A percentile compares a stretch with the other conserved stretches of the same genome.
These are phyloP conservation scores for Ecliptopera silaceata DNA, from an alignment of 2,888 invertebrate genomes.

Conservation along the genomic window DNA sequence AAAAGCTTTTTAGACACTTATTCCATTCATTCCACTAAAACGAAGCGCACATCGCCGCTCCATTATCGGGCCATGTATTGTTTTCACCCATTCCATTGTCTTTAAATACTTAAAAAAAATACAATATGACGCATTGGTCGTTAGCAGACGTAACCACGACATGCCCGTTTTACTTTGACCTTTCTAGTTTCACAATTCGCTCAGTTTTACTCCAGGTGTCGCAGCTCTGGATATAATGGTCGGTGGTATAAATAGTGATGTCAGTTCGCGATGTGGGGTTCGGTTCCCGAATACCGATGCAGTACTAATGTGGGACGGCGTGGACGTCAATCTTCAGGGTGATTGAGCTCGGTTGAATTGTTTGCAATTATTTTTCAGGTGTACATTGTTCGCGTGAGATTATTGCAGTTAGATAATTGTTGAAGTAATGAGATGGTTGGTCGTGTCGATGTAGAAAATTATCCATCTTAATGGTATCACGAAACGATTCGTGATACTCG, in stretches of 20 bases:
- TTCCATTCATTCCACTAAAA: slow-evolving; percentile 1
- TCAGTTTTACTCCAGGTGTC: slow-evolving; percentile 48
- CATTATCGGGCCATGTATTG: slow-evolving; percentile 11
- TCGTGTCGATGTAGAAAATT: too few relatives aligned
- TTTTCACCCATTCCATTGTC: slow-evolving; percentile 46
- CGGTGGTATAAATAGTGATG: slow-evolving; percentile 69
- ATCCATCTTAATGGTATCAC: too few relatives aligned
- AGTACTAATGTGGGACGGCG: slow-evolving; percentile 66
- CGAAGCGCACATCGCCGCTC: neutral
- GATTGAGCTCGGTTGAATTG: slow-evolving; percentile 32
- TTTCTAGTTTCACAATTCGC: slow-evolving; percentile 14
- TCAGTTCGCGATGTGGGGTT: slow-evolving; percentile 66
- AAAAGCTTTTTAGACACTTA: neutral
- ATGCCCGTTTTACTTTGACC: slow-evolving; percentile 44
- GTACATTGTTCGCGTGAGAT: slow-evolving; percentile 1
- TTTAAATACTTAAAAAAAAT: slow-evolving; percentile 57
- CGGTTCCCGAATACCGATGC: slow-evolving; percentile 74
- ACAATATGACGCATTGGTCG: slow-evolving; percentile 63
- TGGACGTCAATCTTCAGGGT: slow-evolving; percentile 60
- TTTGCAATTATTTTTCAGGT: slow-evolving; percentile 25
- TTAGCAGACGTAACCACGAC: slow-evolving; percentile 49
- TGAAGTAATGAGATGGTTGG: too few relatives aligned
- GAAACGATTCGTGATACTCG: too few relatives aligned
- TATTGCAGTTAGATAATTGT: neutral
- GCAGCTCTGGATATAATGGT: slow-evolving; percentile 51